A percentile compares a stretch with the other conserved stretches of the same genome.
phyloP scores from a whole-genome alignment of 2,113 vertebrate genomes.

The Oplegnathus fasciatus region DNA sequence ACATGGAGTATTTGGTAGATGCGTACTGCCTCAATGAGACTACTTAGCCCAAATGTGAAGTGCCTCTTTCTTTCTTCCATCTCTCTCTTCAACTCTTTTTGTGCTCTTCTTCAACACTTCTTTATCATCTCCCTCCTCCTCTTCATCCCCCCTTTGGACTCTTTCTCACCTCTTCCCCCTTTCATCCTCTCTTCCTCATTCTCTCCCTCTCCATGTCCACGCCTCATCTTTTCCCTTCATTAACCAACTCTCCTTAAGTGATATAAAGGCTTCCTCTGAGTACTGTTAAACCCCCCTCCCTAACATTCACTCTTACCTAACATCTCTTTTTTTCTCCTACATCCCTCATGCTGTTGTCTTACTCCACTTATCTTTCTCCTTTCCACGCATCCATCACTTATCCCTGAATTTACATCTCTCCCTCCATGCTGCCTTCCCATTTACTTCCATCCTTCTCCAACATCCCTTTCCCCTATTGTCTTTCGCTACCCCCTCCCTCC shows the following conservation, averaged over 20 bases:
- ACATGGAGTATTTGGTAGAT: conserved; percentile 47
- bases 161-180: neutral
- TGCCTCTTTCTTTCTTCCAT: conserved; percentile 17
- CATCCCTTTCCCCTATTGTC: neutral
- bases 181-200: neutral
- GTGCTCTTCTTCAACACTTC: conserved; percentile 7
- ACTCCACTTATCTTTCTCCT: neutral
- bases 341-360: conserved; percentile 6
- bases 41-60: conserved; percentile 50
- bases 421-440: neutral
- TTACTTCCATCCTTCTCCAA: conserved; percentile 5
- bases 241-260: conserved; percentile 50
- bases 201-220: conserved; percentile 23
- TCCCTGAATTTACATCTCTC: conserved; percentile 1
- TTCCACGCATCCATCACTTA: conserved; percentile 16
- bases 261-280: conserved; percentile 58
- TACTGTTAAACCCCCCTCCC: conserved; percentile 26
- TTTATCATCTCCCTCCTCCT: conserved; percentile 11
- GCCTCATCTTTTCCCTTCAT: conserved; percentile 54
- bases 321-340: neutral
- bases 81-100: conserved; percentile 11
- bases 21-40: conserved; percentile 44
- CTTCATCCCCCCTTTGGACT: neutral
- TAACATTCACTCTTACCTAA: conserved; percentile 34
- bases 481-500: neutral